Percentiles rank a stretch among this genome's conserved stretches.
phyloP scores from a whole-genome alignment of 2,113 vertebrate species.

The Rhinoderma darwinii region DNA sequence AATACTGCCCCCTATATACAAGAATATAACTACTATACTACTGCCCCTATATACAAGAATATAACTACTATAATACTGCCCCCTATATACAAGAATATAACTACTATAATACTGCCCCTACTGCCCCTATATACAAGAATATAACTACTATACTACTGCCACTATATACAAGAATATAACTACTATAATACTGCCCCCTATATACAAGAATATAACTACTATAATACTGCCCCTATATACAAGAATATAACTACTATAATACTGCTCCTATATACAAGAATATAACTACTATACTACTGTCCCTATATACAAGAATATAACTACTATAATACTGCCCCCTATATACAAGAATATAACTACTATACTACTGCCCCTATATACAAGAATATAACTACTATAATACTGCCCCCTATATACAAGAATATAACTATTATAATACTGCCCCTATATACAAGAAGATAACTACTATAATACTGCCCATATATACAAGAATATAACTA shows the following conservation, averaged over 20 bases:
- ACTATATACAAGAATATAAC: too few species aligned
- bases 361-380: too few species aligned
- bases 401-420: too few species aligned
- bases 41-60: not conserved
- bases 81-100: not conserved
- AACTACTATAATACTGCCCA: not conserved
- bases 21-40: conserved; percentile 12
- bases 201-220: too few species aligned
- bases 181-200: too few species aligned
- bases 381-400: too few species aligned
- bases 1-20: not conserved
- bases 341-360: too few species aligned
- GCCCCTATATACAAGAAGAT: too few species aligned
- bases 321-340: conserved; percentile 4
- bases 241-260: not conserved
- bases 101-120: not conserved
- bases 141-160: not conserved
- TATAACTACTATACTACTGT: not conserved
- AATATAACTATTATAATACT: too few species aligned
- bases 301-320: not conserved
- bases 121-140: not conserved
- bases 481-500: conserved; percentile 1
- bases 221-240: too few species aligned
- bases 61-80: conserved; percentile 14
- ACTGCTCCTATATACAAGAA: not conserved